Conservation (phyloP, 2,797 vertebrate genomes). For the Labroides dimidiatus region DNA sequence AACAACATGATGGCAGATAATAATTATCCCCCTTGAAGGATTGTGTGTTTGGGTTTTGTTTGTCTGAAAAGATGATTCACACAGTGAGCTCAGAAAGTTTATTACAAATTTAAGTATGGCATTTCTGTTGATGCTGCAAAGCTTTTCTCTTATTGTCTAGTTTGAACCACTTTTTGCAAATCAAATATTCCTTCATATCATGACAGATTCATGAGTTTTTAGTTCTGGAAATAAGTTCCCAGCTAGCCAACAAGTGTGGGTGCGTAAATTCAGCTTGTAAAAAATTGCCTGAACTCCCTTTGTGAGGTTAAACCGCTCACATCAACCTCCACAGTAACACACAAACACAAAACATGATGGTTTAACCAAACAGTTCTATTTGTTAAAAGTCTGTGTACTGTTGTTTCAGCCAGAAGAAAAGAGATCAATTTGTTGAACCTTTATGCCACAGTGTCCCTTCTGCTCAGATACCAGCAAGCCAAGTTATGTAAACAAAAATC, state of each 20-base stretch:
- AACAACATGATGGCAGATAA: background rate
- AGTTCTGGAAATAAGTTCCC: background rate
- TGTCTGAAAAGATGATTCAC: background rate
- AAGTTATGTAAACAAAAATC: conserved; percentile 30
- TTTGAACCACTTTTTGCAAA: background rate
- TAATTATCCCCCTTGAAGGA: background rate
- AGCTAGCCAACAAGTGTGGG: background rate
- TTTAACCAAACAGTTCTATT: background rate
- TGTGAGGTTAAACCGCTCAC: background rate
- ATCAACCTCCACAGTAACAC: background rate
- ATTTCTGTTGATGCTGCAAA: no score
- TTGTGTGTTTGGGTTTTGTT: background rate
- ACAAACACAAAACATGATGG: background rate
- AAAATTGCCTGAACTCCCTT: background rate
- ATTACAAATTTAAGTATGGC: background rate
- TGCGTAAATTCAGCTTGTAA: conserved; percentile 1
- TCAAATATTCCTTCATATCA: background rate
- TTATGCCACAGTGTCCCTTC: background rate
- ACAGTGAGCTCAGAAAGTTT: background rate
- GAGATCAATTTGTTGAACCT: background rate
- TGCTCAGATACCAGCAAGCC: conserved; percentile 1
- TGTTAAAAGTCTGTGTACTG: background rate
- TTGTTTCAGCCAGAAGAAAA: background rate
- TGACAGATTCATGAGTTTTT: background rate
- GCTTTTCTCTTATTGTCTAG: no score